Percentiles rank a stretch among this genome's conserved stretches.
These are phyloP conservation scores for Laterallus jamaicensis DNA, from an alignment of 2,113 vertebrate genomes.

Conservation along the genomic window DNA sequence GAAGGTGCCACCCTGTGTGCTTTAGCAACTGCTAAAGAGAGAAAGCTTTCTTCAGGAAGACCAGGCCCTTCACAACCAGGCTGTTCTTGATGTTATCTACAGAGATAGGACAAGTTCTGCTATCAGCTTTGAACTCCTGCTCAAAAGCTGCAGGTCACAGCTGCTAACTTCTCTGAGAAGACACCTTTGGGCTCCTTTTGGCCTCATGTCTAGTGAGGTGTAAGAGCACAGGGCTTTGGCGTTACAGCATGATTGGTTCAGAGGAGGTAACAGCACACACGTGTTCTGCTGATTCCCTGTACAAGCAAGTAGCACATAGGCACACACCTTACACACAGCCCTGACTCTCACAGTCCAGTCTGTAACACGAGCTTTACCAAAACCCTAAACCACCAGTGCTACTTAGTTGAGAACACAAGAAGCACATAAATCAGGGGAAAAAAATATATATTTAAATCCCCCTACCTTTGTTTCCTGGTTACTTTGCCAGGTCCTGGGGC, in stretches of 20 bases:
- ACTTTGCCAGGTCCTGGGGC: background rate
- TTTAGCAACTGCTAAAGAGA: background rate
- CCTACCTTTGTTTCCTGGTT: background rate
- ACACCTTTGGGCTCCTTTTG: background rate
- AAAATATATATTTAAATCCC: background rate
- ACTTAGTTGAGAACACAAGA: background rate
- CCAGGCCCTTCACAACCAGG: background rate
- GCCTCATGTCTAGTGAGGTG: background rate
- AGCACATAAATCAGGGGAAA: background rate
- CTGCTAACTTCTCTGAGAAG: background rate
- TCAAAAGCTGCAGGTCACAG: background rate
- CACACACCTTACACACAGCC: background rate
- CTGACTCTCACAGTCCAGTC: background rate
- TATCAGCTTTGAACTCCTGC: background rate
- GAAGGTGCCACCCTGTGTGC: background rate
- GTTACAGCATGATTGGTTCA: background rate
- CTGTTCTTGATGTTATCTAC: rapidly evolving
- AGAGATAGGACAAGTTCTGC: background rate
- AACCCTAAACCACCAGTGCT: background rate
- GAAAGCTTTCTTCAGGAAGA: background rate
- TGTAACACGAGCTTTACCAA: background rate
- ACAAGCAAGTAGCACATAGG: background rate
- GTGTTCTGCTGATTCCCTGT: background rate
- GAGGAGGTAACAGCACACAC: rapidly evolving
- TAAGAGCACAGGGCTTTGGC: background rate